Percentiles rank a stretch among this genome's conserved stretches.
Conservation (phyloP, 2,797 vertebrate genomes). For the Anableps anableps region DNA sequence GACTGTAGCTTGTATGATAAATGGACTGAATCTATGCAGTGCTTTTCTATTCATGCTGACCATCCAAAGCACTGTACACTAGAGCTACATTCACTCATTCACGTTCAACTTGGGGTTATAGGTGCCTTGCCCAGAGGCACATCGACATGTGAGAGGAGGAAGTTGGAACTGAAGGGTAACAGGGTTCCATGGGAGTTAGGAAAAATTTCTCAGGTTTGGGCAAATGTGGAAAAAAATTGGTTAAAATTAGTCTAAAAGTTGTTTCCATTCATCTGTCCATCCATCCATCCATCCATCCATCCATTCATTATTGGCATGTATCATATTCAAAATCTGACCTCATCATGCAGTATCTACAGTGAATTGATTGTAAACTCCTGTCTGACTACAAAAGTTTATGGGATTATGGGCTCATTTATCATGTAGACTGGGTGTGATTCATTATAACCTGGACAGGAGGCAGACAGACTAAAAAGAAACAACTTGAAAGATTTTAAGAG, state of each 20-base stretch:
- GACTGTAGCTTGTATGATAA: background rate
- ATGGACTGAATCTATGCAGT: background rate
- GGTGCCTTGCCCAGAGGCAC: background rate
- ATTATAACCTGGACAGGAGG: background rate
- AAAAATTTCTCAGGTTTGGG: too few species aligned
- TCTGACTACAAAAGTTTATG: background rate
- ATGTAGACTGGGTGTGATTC: background rate
- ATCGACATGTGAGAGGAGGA: background rate
- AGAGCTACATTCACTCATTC: background rate
- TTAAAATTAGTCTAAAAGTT: background rate
- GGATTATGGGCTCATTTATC: background rate
- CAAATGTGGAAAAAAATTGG: too few species aligned
- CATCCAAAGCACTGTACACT: background rate
- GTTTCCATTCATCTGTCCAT: background rate
- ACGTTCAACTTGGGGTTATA: background rate
- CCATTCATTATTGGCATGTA: background rate
- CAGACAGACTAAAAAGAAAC: background rate
- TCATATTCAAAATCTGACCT: background rate
- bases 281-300: background rate
- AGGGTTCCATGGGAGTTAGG: too few species aligned
- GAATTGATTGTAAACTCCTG: background rate
- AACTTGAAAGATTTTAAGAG: background rate
- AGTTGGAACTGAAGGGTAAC: too few species aligned
- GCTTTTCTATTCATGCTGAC: background rate
- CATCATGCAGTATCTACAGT: background rate